Percentiles rank a stretch among this genome's conserved stretches.
These are phyloP conservation scores for Heliconius ismenius DNA, from an alignment of 2,888 invertebrate species.

Conservation along the genomic window DNA sequence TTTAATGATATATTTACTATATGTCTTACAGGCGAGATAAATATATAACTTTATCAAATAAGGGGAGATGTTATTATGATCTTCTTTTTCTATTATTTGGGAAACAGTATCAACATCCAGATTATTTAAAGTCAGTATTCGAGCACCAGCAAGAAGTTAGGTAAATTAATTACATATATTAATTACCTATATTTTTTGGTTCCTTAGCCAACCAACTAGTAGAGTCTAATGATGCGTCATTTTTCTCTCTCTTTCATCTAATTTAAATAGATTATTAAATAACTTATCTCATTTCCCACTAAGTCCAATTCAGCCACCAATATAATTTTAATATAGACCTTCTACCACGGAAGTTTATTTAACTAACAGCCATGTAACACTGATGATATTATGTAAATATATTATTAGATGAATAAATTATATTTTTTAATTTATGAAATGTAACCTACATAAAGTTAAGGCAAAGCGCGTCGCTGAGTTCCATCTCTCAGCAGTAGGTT, in stretches of 20 bases:
- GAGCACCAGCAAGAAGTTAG: constrained; percentile 47
- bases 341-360: no score
- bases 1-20: neutral
- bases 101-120: constrained; percentile 80
- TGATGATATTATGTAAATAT: no score
- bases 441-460: no score
- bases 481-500: no score
- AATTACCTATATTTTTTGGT: neutral
- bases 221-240: neutral
- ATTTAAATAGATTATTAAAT: neutral
- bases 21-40: constrained; percentile 74
- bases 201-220: neutral
- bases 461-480: no score
- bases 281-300: neutral
- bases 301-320: neutral
- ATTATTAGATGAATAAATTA: no score
- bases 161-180: neutral
- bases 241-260: neutral
- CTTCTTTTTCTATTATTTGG: constrained; percentile 80
- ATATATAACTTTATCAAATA: constrained; percentile 72
- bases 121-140: constrained; percentile 58
- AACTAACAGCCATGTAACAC: no score
- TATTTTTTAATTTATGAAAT: no score
- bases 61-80: constrained; percentile 75
- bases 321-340: no score